Base-by-base conservation (phyloP, 2,888 invertebrate genomes). In the Nomada hirtipes region DNA sequence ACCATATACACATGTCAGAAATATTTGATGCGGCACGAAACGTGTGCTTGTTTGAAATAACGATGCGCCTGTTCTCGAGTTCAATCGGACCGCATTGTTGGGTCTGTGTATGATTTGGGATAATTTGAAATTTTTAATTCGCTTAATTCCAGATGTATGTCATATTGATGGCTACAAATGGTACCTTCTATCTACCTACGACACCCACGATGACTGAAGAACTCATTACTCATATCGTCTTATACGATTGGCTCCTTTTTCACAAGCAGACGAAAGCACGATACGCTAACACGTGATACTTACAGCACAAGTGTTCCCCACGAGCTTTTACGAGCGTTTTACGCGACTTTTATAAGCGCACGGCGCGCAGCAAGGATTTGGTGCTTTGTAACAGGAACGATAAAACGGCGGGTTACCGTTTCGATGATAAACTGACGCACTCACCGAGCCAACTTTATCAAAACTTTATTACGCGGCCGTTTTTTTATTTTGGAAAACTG, bases 311-410 rank as follows among this genome's bases (percentile, higher is more conserved):
- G 72, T 73, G 80, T 57, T 55, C 20, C 73, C 15, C 29, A 36
- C 23, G 61, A 52, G 55, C 61, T 52, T 80, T 73, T 80, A 80
- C 26, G 52, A 29, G 42, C n/a, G 26, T 42, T 79, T 79, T 79
- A 71, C 80, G 61, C 80, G 65, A 80, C 81, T 68, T 80, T 80
- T 80, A 80, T 80, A 73, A 67, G 68, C 42, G 64, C 20, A 42
- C 50, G 60, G n/a, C 18, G 47, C 69, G 52, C 57, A 44, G 63
- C 67, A 52, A 80, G 68, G 80, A 80, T 80, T 73, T 72, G 63
- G 67, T 80, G 61, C 61, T 55, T 80, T 67, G 80, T 80, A 73
- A 73, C 57, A 57, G 72, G 52, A 26, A 59, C 80, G 73, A 80
- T 80, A 73, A 80, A 80, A 68, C 73, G 29, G 52, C n/a, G 68